A percentile compares a stretch with the other conserved stretches of the same genome.
These are phyloP conservation scores for Aurelia aurita DNA, from an alignment of 30 jellyfish, hydroid and myxozoan genomes.

Conservation along the genomic window DNA sequence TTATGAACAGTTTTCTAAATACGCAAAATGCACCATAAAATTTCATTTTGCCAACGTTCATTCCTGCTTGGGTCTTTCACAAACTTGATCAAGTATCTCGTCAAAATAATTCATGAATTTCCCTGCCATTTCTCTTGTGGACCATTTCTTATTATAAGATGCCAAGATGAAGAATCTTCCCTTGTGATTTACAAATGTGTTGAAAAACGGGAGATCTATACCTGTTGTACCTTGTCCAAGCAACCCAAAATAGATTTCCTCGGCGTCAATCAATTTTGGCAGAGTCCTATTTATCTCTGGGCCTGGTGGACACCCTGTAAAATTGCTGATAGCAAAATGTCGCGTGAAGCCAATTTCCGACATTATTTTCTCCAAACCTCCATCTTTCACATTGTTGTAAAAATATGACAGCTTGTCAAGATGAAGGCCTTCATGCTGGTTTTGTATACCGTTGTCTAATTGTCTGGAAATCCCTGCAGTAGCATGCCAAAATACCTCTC, in stretches of 20 bases:
- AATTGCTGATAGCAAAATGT: conserved; percentile 41
- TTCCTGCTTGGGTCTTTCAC: conserved; percentile 33
- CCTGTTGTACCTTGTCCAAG: too few relatives aligned
- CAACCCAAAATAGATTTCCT: conserved; percentile 50
- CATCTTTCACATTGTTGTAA: neutral
- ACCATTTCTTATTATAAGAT: too few relatives aligned
- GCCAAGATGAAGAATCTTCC: too few relatives aligned
- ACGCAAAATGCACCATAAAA: too few relatives aligned
- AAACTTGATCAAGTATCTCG: conserved; percentile 27
- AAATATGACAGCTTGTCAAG: conserved; percentile 13
- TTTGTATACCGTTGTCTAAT: neutral
- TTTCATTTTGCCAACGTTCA: too few relatives aligned
- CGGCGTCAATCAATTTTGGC: conserved; percentile 48
- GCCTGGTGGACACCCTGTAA: conserved; percentile 50
- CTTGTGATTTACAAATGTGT: too few relatives aligned
- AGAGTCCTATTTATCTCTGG: conserved; percentile 21
- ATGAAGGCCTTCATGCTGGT: conserved; percentile 5
- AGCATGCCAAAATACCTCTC: conserved; percentile 33
- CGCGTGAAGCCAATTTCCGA: neutral
- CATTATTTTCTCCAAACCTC: neutral
- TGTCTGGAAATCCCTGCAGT: conserved; percentile 6
- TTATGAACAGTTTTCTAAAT: neutral
- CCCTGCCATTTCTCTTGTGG: too few relatives aligned
- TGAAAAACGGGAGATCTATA: too few relatives aligned
- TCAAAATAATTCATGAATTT: neutral